Base-by-base conservation (phyloP, 2,797 vertebrate genomes). In the Sparidentex hasta region DNA sequence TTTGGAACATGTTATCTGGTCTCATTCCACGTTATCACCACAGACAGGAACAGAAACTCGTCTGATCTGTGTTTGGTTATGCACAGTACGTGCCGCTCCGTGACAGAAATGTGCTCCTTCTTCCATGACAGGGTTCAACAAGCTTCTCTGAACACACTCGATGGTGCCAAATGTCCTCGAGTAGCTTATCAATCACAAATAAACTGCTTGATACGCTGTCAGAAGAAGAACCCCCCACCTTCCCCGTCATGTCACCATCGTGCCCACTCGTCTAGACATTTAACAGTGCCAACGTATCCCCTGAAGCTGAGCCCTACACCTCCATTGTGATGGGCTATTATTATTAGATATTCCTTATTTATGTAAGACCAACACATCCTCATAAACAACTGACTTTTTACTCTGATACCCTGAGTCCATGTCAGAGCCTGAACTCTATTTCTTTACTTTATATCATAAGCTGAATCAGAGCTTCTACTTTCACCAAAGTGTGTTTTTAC, bases 1-100 rank as follows among this genome's bases (percentile, higher is more conserved):
- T 87, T 33, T 85, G 44, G 69, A 50, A 55, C 61, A 82, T 14
- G 56, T 70, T 77, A 82, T 86, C 84, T 69, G 48, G 63, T 58
- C 64, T 57, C 52, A 41, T 64, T 76, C 63, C n/a, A 38, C 41
- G 41, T 69, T 74, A 73, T 87, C 57, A 50, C 11, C 9, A 27
- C 11, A 71, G n/a, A 65, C 1, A 20, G 7, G 69, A 59, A 59
- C 25, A 65, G 33, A 8, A 62, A 56, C 14, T 14, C 41, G 11
- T 54, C 74, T 62, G 57, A 16, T 85, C 43, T 74, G 21, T 63
- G 55, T 58, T 76, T 75, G 65, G 65, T 63, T 68, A 44, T 38
- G 58, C 7, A 21, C 14, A 18, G 17, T 16, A 13, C 27, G 33
- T 25, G 11, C n/a, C n/a, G n/a, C 61, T 69, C 25, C 38, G 56